Evolutionary conservation across 2,888 invertebrate species (phyloP).

Genomic region (Elgonia sp.): DNA sequence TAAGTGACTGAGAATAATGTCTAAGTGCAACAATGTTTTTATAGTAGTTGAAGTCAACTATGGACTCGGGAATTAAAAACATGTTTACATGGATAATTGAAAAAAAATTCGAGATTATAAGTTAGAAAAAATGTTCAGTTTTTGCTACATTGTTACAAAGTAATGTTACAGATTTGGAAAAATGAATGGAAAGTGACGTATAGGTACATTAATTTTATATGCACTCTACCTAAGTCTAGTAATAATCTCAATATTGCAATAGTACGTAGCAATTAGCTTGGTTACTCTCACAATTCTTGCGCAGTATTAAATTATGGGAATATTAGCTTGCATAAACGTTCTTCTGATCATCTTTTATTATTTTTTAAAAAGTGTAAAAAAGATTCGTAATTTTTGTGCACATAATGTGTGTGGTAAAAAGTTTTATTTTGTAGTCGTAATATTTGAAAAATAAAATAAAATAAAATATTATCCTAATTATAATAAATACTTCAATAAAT

Average conservation of each 20-base stretch:
- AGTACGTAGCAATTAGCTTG: constrained; percentile 30
- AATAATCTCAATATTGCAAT: constrained; percentile 25
- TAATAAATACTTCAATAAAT: no score
- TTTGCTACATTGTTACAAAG: not conserved
- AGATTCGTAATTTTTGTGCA: not conserved
- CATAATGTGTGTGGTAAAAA: not conserved
- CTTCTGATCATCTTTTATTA: constrained; percentile 28
- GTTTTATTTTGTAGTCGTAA: no score
- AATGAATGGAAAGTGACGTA: not conserved
- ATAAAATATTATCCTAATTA: no score
- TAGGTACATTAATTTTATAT: constrained; percentile 4
- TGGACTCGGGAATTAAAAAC: not conserved
- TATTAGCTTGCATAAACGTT: constrained; percentile 25
- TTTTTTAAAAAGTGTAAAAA: not conserved
- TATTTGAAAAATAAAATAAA: no score
- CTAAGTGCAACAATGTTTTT: not conserved
- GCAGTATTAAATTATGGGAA: constrained; percentile 46
- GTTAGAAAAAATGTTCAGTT: not conserved
- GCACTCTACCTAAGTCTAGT: not conserved
- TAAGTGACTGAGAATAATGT: constrained; percentile 1
- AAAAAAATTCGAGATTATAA: not conserved
- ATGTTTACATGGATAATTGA: not conserved
- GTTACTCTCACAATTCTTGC: constrained; percentile 47
- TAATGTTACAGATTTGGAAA: not conserved
- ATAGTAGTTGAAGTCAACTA: not conserved